phyloP scores from a whole-genome alignment of 2,888 invertebrate genomes.

The Troilus luridus region DNA sequence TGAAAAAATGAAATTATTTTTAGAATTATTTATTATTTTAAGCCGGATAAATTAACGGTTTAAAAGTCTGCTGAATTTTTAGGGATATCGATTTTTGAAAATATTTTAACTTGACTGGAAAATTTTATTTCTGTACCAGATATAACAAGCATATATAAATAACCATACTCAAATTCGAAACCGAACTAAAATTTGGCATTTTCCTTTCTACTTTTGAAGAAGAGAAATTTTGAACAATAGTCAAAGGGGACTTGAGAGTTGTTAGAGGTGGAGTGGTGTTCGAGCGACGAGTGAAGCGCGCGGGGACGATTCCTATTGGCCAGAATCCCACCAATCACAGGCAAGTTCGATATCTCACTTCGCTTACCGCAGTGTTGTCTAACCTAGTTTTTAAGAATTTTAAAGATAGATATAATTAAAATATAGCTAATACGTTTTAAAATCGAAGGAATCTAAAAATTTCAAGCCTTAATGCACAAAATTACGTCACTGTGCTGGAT shows the following conservation, averaged over 20 bases:
- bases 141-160: neutral
- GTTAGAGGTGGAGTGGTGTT: constrained; percentile 43
- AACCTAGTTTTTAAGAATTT: neutral
- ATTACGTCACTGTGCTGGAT: neutral
- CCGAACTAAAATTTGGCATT: neutral
- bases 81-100: neutral
- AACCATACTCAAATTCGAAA: neutral
- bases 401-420: neutral
- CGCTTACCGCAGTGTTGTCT: neutral
- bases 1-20: neutral
- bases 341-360: constrained; percentile 36
- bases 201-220: neutral
- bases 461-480: neutral
- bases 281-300: constrained; percentile 38
- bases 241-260: neutral
- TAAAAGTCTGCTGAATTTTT: neutral
- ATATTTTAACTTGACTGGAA: neutral
- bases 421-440: neutral
- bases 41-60: neutral
- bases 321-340: neutral
- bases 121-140: neutral
- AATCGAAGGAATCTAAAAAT: neutral
- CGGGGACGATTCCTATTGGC: constrained; percentile 48
- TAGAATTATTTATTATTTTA: neutral
- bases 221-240: constrained; percentile 37